Evolutionary conservation across 2,113 vertebrate species (phyloP).

Genomic region (Notechis scutatus): DNA sequence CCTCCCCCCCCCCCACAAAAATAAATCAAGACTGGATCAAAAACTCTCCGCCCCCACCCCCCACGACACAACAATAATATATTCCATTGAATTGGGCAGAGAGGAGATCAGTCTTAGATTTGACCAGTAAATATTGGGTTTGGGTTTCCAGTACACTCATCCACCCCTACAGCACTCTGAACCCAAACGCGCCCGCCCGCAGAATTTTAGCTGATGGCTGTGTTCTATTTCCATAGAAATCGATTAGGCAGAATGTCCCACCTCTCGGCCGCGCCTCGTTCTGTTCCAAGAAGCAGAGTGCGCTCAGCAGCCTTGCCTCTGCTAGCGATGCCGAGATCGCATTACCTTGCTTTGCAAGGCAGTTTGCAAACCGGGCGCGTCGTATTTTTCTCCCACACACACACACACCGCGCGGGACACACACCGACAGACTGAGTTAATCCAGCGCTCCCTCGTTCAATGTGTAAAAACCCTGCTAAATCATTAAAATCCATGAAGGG

Average conservation of each 20-base stretch:
- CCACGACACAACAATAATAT: background rate
- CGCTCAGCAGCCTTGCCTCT: background rate
- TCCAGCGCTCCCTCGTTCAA: background rate
- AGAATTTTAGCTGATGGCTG: background rate
- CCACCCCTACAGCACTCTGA: background rate
- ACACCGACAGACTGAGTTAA: background rate
- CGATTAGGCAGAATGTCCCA: background rate
- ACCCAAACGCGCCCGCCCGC: background rate
- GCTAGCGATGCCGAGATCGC: background rate
- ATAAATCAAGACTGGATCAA: background rate
- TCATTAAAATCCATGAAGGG: background rate
- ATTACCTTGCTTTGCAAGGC: background rate
- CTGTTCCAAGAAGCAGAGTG: background rate
- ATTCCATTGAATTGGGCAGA: background rate
- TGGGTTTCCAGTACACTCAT: background rate
- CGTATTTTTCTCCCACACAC: background rate
- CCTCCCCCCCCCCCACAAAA: accelerated
- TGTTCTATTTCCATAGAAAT: background rate
- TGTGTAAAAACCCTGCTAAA: background rate
- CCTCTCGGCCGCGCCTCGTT: background rate
- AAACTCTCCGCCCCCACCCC: background rate
- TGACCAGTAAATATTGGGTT: background rate
- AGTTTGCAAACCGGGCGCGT: background rate
- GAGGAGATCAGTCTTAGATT: background rate
- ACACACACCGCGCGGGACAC: background rate